Conservation (phyloP, 1,140 invertebrate species). For the Drosophila guanche region DNA sequence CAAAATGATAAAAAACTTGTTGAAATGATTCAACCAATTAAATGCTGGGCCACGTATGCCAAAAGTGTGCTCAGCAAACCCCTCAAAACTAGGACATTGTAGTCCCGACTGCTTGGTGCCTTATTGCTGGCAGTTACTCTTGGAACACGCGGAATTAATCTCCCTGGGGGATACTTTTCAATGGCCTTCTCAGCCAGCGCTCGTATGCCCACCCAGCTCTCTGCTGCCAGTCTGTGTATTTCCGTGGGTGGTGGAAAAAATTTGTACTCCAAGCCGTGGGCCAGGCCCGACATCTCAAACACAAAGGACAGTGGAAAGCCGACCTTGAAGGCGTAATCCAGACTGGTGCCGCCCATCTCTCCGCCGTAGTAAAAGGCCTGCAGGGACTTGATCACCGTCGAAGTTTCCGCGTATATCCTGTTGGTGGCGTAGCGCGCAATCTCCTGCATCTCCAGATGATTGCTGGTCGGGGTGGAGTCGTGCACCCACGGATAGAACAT, state of each 20-base stretch:
- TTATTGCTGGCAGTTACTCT: too few species aligned
- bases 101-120: neutral
- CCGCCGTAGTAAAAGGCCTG: slow-evolving; percentile 8
- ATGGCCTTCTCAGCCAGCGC: slow-evolving; percentile 43
- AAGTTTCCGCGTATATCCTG: slow-evolving; percentile 2
- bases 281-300: slow-evolving; percentile 42
- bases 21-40: too few species aligned
- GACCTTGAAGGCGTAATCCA: slow-evolving; percentile 45
- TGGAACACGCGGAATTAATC: neutral
- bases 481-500: slow-evolving; percentile 52
- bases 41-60: too few species aligned
- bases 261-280: neutral
- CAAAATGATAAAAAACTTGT: too few species aligned
- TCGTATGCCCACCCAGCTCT: slow-evolving; percentile 49
- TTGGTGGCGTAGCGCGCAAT: slow-evolving; percentile 31
- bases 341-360: slow-evolving; percentile 48
- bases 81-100: too few species aligned
- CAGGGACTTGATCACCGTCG: slow-evolving; percentile 10
- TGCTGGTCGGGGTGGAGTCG: slow-evolving; percentile 15
- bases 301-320: slow-evolving; percentile 48
- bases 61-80: too few species aligned
- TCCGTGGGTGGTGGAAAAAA: slow-evolving; percentile 32
- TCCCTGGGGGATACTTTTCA: slow-evolving; percentile 32
- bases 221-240: slow-evolving; percentile 22
- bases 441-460: slow-evolving; percentile 14